Conservation (phyloP, 2,888 invertebrate genomes). For the Horisme vitalbata region DNA sequence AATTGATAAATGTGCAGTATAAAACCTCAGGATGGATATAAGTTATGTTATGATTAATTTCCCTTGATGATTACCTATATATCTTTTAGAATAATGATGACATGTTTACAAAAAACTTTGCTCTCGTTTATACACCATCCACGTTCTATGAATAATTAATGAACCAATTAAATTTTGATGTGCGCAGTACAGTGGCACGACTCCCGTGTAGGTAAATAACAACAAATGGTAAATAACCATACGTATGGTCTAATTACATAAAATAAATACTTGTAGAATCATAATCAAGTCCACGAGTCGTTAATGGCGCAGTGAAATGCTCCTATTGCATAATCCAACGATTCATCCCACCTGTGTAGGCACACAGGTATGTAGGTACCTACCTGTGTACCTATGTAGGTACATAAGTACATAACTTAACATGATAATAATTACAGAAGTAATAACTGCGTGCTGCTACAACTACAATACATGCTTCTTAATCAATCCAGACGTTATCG, state of each 20-base stretch:
- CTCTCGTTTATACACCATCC: constrained; percentile 20
- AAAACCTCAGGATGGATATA: no score
- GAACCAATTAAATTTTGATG: constrained; percentile 33
- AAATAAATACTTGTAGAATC: constrained; percentile 41
- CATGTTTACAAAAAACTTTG: constrained; percentile 23
- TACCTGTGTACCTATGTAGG: constrained; percentile 37
- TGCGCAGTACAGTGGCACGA: constrained; percentile 39
- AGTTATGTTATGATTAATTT: no score
- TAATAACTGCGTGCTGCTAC: constrained; percentile 51
- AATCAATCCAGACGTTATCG: constrained; percentile 18
- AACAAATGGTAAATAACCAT: constrained; percentile 42
- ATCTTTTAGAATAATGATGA: background rate
- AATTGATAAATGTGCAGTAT: no score
- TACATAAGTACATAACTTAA: no score
- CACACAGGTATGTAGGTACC: constrained; percentile 34
- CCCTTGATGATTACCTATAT: no score
- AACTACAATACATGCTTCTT: constrained; percentile 27
- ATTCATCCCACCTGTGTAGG: constrained; percentile 45
- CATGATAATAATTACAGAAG: no score
- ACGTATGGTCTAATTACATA: constrained; percentile 55
- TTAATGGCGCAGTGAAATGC: constrained; percentile 55
- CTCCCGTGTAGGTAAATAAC: constrained; percentile 31
- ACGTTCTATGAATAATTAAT: constrained; percentile 35
- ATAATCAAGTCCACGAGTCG: constrained; percentile 70
- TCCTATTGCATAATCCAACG: background rate